These are phyloP conservation scores for Nowickia ferox DNA, from an alignment of 2,888 invertebrate genomes.

Conservation along the genomic window DNA sequence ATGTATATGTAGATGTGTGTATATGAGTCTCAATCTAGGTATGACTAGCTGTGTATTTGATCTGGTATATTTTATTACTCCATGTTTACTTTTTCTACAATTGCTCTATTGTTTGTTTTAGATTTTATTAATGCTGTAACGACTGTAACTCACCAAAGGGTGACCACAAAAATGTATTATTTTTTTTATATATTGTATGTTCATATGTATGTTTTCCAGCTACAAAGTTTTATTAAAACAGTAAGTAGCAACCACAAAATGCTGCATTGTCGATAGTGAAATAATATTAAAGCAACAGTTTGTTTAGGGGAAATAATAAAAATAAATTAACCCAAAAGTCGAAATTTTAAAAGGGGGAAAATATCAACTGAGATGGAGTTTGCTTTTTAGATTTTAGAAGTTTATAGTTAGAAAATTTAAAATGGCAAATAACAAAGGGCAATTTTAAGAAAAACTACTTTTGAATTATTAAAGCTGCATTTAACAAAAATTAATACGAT, in stretches of 20 bases:
- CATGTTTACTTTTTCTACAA: slow-evolving; percentile 11
- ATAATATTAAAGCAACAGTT: slow-evolving; percentile 39
- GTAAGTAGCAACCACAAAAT: slow-evolving; percentile 39
- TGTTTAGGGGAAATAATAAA: background rate
- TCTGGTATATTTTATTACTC: slow-evolving; percentile 40
- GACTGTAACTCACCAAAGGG: slow-evolving; percentile 47
- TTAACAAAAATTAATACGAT: too few relatives aligned
- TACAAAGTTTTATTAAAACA: slow-evolving; percentile 53
- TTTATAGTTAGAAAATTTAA: too few relatives aligned
- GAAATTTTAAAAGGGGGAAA: background rate
- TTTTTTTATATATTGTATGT: slow-evolving; percentile 12
- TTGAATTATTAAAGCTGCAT: too few relatives aligned
- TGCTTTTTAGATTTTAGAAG: too few relatives aligned
- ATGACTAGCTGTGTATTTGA: background rate
- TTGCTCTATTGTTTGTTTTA: slow-evolving; percentile 39
- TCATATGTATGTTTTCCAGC: background rate
- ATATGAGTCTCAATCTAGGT: background rate
- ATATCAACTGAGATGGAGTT: background rate
- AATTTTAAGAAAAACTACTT: too few relatives aligned
- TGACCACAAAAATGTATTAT: slow-evolving; percentile 42
- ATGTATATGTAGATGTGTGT: background rate
- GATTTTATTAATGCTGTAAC: slow-evolving; percentile 27
- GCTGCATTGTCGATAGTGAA: background rate
- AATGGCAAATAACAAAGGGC: too few relatives aligned
- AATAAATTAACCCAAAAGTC: background rate